These are phyloP conservation scores for Australoheros facetus DNA, from an alignment of 2,797 vertebrate species.

Conservation along the genomic window DNA sequence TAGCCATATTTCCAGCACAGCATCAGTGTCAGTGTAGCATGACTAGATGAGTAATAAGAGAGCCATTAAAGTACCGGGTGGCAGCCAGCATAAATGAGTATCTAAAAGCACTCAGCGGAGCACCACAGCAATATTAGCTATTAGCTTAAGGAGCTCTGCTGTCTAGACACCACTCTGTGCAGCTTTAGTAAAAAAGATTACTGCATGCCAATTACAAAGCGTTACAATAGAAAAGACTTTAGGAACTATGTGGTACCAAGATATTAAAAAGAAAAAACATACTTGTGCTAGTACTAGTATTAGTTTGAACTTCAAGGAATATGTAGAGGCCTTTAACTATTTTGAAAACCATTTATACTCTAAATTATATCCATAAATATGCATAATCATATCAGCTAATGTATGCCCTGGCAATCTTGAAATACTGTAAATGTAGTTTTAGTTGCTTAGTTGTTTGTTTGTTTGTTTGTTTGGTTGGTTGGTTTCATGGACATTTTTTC, in stretches of 20 bases:
- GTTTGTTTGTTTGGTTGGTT: too few relatives aligned
- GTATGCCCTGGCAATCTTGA: too few relatives aligned
- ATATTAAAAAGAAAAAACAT: not conserved
- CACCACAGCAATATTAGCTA: constrained; percentile 57
- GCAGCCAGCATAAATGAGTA: constrained; percentile 56
- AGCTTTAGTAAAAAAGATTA: constrained; percentile 41
- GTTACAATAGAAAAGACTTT: constrained; percentile 11
- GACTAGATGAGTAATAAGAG: constrained; percentile 64
- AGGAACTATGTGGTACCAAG: not conserved
- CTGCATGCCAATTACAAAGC: constrained; percentile 34
- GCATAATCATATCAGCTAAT: too few relatives aligned
- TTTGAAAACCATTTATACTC: too few relatives aligned
- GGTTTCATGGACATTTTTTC: too few relatives aligned
- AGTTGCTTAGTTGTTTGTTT: too few relatives aligned
- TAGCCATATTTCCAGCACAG: constrained; percentile 42
- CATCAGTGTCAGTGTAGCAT: constrained; percentile 53
- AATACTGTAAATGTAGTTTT: too few relatives aligned
- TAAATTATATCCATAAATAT: too few relatives aligned
- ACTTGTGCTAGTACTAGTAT: too few relatives aligned
- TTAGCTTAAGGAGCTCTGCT: constrained; percentile 60
- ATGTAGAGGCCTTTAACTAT: not conserved
- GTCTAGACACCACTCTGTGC: constrained; percentile 25
- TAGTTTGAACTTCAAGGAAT: not conserved
- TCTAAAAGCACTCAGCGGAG: constrained; percentile 62
- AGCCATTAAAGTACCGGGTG: constrained; percentile 46